phyloP scores from a whole-genome alignment of 2,113 vertebrate genomes.

The Campylomormyrus tamandua region DNA sequence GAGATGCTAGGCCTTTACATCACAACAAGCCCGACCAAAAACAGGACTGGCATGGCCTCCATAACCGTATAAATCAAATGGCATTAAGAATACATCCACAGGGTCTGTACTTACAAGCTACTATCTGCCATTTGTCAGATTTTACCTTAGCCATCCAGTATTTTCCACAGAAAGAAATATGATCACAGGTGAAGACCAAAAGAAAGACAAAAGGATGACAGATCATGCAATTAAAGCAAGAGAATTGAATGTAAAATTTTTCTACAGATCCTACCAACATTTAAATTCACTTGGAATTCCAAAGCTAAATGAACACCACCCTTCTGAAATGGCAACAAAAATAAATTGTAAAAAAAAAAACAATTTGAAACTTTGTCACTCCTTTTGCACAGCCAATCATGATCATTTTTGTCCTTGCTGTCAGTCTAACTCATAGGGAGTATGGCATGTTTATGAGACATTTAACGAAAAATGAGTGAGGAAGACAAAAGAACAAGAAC shows the following conservation, averaged over 20 bases:
- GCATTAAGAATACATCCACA: neutral
- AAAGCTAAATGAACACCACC: neutral
- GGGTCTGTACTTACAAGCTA: neutral
- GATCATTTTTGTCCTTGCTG: neutral
- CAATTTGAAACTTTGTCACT: neutral
- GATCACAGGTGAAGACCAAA: neutral
- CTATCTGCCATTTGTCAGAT: neutral
- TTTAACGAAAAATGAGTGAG: neutral
- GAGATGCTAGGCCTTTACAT: neutral
- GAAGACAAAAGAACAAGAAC: neutral
- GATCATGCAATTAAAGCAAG: neutral
- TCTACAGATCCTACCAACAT: neutral
- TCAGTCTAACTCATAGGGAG: neutral
- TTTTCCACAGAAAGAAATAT: neutral
- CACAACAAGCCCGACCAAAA: neutral
- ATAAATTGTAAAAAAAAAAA: neutral
- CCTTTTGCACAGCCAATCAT: neutral
- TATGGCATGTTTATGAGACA: neutral
- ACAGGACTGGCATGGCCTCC: neutral
- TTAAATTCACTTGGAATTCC: neutral
- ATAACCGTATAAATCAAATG: neutral
- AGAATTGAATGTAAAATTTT: neutral
- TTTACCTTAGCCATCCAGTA: neutral
- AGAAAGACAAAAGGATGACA: neutral
- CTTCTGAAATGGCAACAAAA: neutral